A percentile compares a stretch with the other conserved stretches of the same genome.
Conservation (phyloP, 1,140 invertebrate species). For the Phenacoccus solenopsis region DNA sequence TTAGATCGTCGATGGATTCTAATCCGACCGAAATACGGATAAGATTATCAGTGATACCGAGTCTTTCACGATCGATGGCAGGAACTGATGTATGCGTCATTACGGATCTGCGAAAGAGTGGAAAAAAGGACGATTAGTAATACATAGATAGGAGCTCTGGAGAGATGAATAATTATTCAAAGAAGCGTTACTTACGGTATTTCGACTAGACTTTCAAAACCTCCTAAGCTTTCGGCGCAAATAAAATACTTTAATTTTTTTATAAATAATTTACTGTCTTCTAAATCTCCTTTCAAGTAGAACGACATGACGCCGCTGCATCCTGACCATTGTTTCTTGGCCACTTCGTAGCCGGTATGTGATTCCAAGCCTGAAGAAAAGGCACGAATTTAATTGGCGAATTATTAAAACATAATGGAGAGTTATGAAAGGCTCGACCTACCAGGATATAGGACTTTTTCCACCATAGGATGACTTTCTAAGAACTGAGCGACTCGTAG, state of each 20-base stretch:
- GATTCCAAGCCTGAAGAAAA: slow-evolving; percentile 69
- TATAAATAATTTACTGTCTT: slow-evolving; percentile 65
- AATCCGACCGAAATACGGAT: slow-evolving; percentile 85
- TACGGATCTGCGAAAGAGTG: slow-evolving; percentile 27
- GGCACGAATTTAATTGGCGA: no score
- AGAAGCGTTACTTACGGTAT: slow-evolving; percentile 52
- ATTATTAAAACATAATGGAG: no score
- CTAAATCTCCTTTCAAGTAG: slow-evolving; percentile 64
- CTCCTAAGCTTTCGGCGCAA: slow-evolving; percentile 88
- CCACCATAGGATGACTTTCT: slow-evolving; percentile 60
- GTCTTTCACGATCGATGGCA: slow-evolving; percentile 46
- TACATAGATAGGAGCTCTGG: not conserved
- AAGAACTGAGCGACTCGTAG: slow-evolving; percentile 66
- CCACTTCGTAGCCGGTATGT: slow-evolving; percentile 81
- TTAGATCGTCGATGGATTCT: slow-evolving; percentile 74
- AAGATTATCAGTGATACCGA: slow-evolving; percentile 78
- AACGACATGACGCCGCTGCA: slow-evolving; percentile 89
- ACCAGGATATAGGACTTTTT: slow-evolving; percentile 76
- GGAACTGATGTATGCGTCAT: slow-evolving; percentile 78
- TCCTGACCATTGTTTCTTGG: slow-evolving; percentile 70
- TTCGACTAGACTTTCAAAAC: slow-evolving; percentile 84
- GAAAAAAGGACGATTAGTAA: not conserved
- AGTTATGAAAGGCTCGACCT: no score
- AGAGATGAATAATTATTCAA: not conserved
- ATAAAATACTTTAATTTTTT: slow-evolving; percentile 66